A percentile compares a stretch with the other conserved stretches of the same genome.
phyloP scores from a whole-genome alignment of 2,113 vertebrate species.

The Acrocephalus kingi region DNA sequence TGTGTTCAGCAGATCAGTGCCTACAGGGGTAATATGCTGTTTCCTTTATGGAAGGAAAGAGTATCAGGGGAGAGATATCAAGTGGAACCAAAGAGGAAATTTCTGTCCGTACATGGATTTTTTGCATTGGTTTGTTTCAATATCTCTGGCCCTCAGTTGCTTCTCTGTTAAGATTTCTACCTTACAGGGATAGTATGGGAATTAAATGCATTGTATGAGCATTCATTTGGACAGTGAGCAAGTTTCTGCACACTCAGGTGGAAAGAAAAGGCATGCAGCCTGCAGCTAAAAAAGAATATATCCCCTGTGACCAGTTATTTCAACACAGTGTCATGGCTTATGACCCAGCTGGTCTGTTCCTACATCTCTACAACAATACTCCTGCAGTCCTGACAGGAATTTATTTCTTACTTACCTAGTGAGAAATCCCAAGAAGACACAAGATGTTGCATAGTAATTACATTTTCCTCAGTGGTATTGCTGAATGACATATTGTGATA shows the following conservation, averaged over 20 bases:
- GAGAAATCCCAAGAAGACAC: constrained; percentile 31
- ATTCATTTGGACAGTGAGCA: not conserved
- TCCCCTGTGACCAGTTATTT: not conserved
- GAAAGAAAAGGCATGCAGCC: not conserved
- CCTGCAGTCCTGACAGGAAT: constrained; percentile 25
- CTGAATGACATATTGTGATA: constrained; percentile 47
- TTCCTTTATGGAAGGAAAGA: not conserved
- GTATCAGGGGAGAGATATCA: not conserved
- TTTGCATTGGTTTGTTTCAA: not conserved
- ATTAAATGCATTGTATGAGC: not conserved
- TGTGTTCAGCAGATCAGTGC: not conserved
- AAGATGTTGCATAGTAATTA: constrained; percentile 51
- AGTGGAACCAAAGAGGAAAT: not conserved
- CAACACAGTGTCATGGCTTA: not conserved
- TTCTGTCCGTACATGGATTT: not conserved
- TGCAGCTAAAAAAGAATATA: not conserved
- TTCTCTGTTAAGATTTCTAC: not conserved
- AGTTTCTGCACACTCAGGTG: not conserved
- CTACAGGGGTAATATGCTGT: not conserved
- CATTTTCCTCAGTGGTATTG: constrained; percentile 33
- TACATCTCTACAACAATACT: not conserved
- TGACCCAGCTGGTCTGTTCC: constrained; percentile 6
- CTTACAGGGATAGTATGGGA: not conserved
- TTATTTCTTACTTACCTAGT: constrained; percentile 44
- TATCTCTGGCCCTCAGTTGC: not conserved